A percentile compares a stretch with the other conserved stretches of the same genome.
phyloP scores from a whole-genome alignment of 2,797 vertebrate genomes.

The Lutjanus argentimaculatus region DNA sequence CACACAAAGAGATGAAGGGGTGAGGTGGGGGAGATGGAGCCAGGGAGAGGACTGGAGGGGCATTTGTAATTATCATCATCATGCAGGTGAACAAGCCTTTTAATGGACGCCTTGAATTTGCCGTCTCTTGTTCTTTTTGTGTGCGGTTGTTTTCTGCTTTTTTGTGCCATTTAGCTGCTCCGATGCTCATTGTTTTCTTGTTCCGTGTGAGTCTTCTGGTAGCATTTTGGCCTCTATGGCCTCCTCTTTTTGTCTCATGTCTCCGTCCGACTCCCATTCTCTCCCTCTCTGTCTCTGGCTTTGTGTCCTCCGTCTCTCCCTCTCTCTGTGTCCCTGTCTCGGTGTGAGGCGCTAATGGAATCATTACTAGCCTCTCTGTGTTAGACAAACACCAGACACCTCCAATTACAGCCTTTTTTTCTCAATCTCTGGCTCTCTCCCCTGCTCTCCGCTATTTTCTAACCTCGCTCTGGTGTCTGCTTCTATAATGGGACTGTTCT shows the following conservation, averaged over 20 bases:
- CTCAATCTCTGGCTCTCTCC: constrained; percentile 67
- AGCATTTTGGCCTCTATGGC: constrained; percentile 41
- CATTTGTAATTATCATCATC: constrained; percentile 64
- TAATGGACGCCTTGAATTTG: constrained; percentile 54
- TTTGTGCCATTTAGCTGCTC: constrained; percentile 39
- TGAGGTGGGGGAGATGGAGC: constrained; percentile 46
- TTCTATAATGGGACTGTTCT: constrained; percentile 72
- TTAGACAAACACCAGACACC: constrained; percentile 86
- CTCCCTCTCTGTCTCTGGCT: constrained; percentile 8
- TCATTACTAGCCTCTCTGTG: constrained; percentile 85
- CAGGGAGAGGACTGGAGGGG: constrained; percentile 32
- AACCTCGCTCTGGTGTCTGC: constrained; percentile 69
- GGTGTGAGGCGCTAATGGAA: constrained; percentile 85
- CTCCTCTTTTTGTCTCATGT: constrained; percentile 34
- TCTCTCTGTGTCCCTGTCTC: constrained; percentile 39
- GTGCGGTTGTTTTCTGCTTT: constrained; percentile 7
- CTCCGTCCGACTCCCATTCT: constrained; percentile 10
- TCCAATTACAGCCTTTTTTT: constrained; percentile 79
- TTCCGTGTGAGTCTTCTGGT: constrained; percentile 41
- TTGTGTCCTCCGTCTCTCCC: constrained; percentile 5
- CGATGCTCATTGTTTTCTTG: constrained; percentile 37
- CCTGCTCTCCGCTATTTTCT: constrained; percentile 71
- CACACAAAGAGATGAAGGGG: constrained; percentile 64
- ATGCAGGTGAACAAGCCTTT: constrained; percentile 72
- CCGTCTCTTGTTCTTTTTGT: constrained; percentile 55